Evolutionary conservation across 2,888 invertebrate genomes (phyloP).

Genomic region (Nematopogon swammerdamellus): DNA sequence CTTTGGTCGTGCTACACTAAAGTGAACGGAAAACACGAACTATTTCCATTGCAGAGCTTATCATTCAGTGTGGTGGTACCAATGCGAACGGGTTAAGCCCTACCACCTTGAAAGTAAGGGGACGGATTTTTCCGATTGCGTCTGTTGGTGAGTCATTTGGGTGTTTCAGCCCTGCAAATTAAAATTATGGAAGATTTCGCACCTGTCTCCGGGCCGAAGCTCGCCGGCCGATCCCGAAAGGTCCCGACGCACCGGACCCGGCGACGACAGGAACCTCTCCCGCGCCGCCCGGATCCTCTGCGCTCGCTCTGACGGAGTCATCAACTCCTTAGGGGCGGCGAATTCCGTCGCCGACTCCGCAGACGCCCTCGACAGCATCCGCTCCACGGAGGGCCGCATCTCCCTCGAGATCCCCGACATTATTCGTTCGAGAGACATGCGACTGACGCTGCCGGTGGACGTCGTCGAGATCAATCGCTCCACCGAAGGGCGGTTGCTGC

Average conservation of each 20-base stretch:
- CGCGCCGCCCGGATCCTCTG: slow-evolving; percentile 66
- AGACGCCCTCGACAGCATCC: slow-evolving; percentile 26
- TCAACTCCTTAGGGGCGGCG: slow-evolving; percentile 21
- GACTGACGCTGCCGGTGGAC: not conserved
- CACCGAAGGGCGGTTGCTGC: not conserved
- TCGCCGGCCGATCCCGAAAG: slow-evolving; percentile 39
- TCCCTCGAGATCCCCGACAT: slow-evolving; percentile 11
- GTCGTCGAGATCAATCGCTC: slow-evolving; percentile 1
- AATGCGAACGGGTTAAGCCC: no score
- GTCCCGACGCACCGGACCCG: slow-evolving; percentile 38
- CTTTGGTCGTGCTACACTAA: no score
- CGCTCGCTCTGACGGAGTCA: slow-evolving; percentile 47
- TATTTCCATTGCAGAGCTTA: no score
- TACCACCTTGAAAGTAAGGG: no score
- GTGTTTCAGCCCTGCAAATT: no score
- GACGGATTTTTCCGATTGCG: no score
- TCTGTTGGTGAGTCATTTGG: no score
- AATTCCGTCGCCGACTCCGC: slow-evolving; percentile 21
- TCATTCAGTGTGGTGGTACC: no score
- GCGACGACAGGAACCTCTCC: slow-evolving; percentile 64
- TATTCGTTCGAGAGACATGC: not conserved
- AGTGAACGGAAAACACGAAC: no score
- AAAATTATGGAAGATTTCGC: no score
- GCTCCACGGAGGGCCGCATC: slow-evolving; percentile 24
- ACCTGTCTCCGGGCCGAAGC: slow-evolving; percentile 43